Conservation (phyloP, 1,140 invertebrate genomes). For the Dufourea novaeangliae region DNA sequence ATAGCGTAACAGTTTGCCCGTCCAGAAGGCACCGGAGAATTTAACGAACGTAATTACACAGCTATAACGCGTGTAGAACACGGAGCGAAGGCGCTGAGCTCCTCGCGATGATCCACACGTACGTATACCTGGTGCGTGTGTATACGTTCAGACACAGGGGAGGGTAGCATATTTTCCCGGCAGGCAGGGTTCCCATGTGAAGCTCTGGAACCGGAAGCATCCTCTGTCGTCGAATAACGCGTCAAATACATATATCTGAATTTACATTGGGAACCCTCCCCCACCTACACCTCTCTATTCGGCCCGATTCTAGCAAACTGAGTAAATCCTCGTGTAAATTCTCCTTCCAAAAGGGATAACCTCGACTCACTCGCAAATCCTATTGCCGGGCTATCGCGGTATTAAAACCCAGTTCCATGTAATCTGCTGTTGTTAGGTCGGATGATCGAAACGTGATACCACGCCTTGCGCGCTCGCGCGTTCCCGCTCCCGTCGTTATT, state of each 20-base stretch:
- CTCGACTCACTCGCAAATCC: slow-evolving; percentile 60
- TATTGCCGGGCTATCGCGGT: slow-evolving; percentile 56
- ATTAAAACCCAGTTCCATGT: slow-evolving; percentile 60
- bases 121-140: too few species aligned
- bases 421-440: slow-evolving; percentile 52
- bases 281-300: slow-evolving; percentile 18
- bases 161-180: not conserved
- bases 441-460: slow-evolving; percentile 44
- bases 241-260: slow-evolving; percentile 55
- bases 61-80: slow-evolving; percentile 16
- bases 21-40: slow-evolving; percentile 20
- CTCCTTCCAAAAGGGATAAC: slow-evolving; percentile 60
- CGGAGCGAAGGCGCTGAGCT: not conserved
- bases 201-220: not conserved
- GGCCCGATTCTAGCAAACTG: slow-evolving; percentile 29
- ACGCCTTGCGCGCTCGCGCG: not conserved
- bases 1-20: slow-evolving; percentile 29
- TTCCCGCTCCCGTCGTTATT: slow-evolving; percentile 12
- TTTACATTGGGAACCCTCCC: slow-evolving; percentile 27
- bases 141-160: too few species aligned
- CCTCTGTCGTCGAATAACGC: slow-evolving; percentile 10
- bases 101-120: not conserved
- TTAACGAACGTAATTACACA: slow-evolving; percentile 42
- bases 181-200: too few species aligned
- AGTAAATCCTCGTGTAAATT: slow-evolving; percentile 70